phyloP scores from a whole-genome alignment of 2,888 invertebrate species.

The Morpho achilles region DNA sequence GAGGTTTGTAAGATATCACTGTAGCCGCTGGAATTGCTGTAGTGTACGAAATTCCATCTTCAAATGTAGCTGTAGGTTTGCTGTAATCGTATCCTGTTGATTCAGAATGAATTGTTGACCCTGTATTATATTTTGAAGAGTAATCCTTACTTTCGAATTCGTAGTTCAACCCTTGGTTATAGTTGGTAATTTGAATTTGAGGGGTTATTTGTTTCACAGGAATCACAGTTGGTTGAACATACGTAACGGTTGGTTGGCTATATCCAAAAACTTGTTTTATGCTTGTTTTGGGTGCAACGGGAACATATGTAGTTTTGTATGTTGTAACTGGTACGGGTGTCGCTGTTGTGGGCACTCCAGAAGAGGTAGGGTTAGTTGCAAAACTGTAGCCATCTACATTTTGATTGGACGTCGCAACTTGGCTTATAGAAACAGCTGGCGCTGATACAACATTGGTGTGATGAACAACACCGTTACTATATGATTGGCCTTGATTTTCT shows the following conservation, averaged over 20 bases:
- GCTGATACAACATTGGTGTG: conserved; percentile 49
- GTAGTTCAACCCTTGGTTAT: conserved; percentile 50
- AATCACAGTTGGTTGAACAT: conserved; percentile 58
- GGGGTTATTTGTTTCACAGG: conserved; percentile 50
- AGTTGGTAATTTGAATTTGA: conserved; percentile 44
- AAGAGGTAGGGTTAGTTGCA: conserved; percentile 64
- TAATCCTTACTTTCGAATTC: conserved; percentile 42
- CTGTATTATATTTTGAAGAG: conserved; percentile 22
- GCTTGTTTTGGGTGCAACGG: conserved; percentile 58
- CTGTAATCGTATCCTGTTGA: conserved; percentile 38
- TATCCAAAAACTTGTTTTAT: conserved; percentile 68
- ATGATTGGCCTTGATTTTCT: conserved; percentile 39
- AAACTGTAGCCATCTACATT: conserved; percentile 58
- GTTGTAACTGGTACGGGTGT: conserved; percentile 62
- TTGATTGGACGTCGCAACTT: conserved; percentile 55
- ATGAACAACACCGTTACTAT: conserved; percentile 26
- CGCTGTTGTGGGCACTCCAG: conserved; percentile 64
- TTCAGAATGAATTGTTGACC: conserved; percentile 10
- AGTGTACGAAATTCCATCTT: conserved; percentile 56
- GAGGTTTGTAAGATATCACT: conserved; percentile 57
- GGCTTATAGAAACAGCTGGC: conserved; percentile 60
- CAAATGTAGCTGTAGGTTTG: conserved; percentile 58
- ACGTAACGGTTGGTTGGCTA: conserved; percentile 63
- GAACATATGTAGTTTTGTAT: conserved; percentile 60
- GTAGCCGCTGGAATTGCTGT: conserved; percentile 52